Base-by-base conservation (phyloP, 1,140 invertebrate species). In the Vanessa atalanta region DNA sequence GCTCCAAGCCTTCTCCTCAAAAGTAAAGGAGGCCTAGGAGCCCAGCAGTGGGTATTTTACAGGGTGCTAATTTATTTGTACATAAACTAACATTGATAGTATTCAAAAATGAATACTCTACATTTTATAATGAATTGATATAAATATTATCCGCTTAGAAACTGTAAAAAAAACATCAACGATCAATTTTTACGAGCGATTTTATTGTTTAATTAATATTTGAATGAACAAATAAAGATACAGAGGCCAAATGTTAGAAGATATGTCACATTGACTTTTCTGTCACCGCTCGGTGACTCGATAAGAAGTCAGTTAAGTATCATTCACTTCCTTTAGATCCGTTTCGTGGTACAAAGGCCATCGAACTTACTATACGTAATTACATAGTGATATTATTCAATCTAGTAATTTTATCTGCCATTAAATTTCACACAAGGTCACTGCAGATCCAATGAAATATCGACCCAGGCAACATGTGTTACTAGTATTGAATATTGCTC, bases 311-410 rank as follows among this genome's bases (percentile, higher is more conserved):
- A 79, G 74, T 81, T 66, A 75, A 71, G 53, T 78, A 78, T 72
- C 71, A 26, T 73, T 65, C 48, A 78, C 76, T 79, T 83, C 74
- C 75, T 83, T 73, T 72, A 79, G 73, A 81, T 81, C 78, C 75
- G 78, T 74, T 77, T 74, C 60, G 73, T 71, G 57, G 61, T 77
- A 75, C 12, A 74, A 53, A 64, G 72, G 74, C 47, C 79, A 68
- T 70, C 50, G 76, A 78, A 78, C 77, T 70, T 43, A n/a, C 16
- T 72, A n/a, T n/a, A n/a, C 57, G 12, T 57, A 23, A 23, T 12
- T 57, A 57, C 23, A 20, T 57, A 57, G 11, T 57, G 8, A 23
- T 57, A 20, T 8, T 57, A 57, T 23, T 23, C 11, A 23, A 23
- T 53, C 4, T 20, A 2, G 50, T 15, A 26, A 1, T 26, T 57